phyloP scores from a whole-genome alignment of 2,888 invertebrate genomes.

The Drosophila infuscata region DNA sequence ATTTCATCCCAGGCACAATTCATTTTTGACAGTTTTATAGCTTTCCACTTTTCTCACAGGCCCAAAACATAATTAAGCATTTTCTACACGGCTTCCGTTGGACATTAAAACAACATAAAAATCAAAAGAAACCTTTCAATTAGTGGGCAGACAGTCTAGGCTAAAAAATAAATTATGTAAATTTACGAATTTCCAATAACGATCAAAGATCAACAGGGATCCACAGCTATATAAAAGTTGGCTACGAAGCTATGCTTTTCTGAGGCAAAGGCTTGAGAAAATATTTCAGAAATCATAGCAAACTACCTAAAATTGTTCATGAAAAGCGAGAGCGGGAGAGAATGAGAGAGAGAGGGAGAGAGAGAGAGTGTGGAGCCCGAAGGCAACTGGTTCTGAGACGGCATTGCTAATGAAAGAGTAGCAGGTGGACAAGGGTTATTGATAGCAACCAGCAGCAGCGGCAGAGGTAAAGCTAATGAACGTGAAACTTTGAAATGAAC shows the following conservation, averaged over 20 bases:
- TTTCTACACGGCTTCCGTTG: slow-evolving; percentile 45
- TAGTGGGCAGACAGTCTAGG: slow-evolving; percentile 16
- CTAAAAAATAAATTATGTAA: slow-evolving; percentile 39
- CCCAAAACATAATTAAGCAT: slow-evolving; percentile 3
- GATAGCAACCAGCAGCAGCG: slow-evolving; percentile 27
- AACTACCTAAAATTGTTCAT: slow-evolving; percentile 29
- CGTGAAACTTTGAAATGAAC: slow-evolving; percentile 59
- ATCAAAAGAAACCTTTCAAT: slow-evolving; percentile 46
- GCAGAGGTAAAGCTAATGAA: slow-evolving; percentile 59
- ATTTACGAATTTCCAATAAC: slow-evolving; percentile 21
- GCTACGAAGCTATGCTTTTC: slow-evolving; percentile 33
- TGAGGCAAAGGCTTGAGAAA: slow-evolving; percentile 1
- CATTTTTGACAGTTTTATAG: slow-evolving; percentile 26
- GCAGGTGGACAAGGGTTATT: slow-evolving; percentile 46
- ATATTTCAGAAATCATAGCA: slow-evolving; percentile 32
- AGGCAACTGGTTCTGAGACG: slow-evolving; percentile 16
- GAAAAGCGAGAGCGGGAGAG: background rate
- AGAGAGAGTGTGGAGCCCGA: background rate
- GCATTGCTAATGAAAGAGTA: slow-evolving; percentile 50
- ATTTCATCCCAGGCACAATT: background rate
- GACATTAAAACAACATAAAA: slow-evolving; percentile 26
- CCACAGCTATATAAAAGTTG: slow-evolving; percentile 1
- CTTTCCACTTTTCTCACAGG: slow-evolving; percentile 17
- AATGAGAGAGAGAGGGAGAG: background rate
- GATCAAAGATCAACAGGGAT: slow-evolving; percentile 32